A percentile compares a stretch with the other conserved stretches of the same genome.
Evolutionary conservation across 1,140 invertebrate genomes (phyloP).

Genomic region (Drosophila persimilis): DNA sequence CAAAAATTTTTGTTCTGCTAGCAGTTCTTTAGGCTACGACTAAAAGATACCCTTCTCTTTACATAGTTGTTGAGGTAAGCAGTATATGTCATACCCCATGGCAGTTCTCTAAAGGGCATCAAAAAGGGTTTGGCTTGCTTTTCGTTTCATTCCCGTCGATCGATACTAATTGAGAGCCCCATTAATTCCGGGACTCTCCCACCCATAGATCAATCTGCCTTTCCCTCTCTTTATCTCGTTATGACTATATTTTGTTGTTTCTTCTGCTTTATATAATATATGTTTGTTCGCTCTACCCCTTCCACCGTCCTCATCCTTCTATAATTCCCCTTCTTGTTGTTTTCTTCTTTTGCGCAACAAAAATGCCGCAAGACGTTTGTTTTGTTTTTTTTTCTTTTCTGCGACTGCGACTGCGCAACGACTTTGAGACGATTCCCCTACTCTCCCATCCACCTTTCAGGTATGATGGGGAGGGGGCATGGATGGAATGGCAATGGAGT

Average conservation of each 20-base stretch:
- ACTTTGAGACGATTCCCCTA: conserved; percentile 35
- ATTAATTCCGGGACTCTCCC: conserved; percentile 6
- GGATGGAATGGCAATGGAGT: too few species aligned
- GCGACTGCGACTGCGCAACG: conserved; percentile 59
- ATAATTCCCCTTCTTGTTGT: conserved; percentile 8
- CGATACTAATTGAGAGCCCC: background rate
- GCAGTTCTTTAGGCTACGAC: too few species aligned
- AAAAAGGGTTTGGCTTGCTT: too few species aligned
- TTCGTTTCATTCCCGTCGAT: too few species aligned
- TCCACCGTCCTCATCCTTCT: conserved; percentile 4
- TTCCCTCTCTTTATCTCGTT: conserved; percentile 42
- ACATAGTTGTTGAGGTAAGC: too few species aligned
- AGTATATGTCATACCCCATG: too few species aligned
- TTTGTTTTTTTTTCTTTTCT: conserved; percentile 32
- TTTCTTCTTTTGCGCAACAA: conserved; percentile 64
- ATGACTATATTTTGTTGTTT: conserved; percentile 3
- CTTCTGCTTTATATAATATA: conserved; percentile 8
- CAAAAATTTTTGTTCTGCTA: too few species aligned
- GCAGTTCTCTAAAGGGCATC: too few species aligned
- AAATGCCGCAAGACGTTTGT: conserved; percentile 55
- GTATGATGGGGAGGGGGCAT: too few species aligned
- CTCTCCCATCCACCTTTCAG: background rate
- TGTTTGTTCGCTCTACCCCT: conserved; percentile 13
- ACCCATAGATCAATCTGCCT: conserved; percentile 1
- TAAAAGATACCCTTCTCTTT: too few species aligned